Evolutionary conservation across 1,140 invertebrate genomes (phyloP).

Genomic region (Theocolax elegans): DNA sequence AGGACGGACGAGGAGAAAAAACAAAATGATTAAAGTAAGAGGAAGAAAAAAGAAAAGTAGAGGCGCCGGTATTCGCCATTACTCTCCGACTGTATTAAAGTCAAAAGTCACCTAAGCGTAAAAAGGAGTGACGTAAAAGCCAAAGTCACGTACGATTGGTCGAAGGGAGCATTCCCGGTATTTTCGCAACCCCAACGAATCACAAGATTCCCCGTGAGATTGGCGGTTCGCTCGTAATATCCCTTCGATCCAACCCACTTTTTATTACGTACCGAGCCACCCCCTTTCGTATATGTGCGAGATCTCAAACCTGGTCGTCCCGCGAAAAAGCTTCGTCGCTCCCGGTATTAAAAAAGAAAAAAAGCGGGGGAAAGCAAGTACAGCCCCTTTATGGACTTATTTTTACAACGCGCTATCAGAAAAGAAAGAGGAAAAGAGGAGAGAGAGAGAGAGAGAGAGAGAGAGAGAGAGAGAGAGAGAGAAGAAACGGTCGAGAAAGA

Average conservation of each 20-base stretch:
- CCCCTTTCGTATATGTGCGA: conserved; percentile 18
- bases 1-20: not conserved
- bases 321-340: conserved; percentile 17
- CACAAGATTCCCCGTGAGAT: not conserved
- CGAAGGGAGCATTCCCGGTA: not conserved
- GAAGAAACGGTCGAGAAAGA: no score
- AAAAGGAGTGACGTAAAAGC: not conserved
- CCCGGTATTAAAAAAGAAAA: not conserved
- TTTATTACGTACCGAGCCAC: no score
- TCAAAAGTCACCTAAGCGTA: conserved; percentile 5
- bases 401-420: conserved; percentile 18
- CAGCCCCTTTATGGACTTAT: not conserved
- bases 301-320: not conserved
- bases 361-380: not conserved
- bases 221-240: conserved; percentile 12
- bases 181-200: conserved; percentile 1
- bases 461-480: not conserved
- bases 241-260: conserved; percentile 7
- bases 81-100: conserved; percentile 16
- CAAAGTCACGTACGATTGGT: conserved; percentile 5
- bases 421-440: no score
- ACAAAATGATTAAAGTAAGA: not conserved
- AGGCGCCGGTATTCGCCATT: conserved; percentile 20
- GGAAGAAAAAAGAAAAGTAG: not conserved
- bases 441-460: not conserved